Conservation (phyloP, 2,113 vertebrate species). For the Vanacampus margaritifer region DNA sequence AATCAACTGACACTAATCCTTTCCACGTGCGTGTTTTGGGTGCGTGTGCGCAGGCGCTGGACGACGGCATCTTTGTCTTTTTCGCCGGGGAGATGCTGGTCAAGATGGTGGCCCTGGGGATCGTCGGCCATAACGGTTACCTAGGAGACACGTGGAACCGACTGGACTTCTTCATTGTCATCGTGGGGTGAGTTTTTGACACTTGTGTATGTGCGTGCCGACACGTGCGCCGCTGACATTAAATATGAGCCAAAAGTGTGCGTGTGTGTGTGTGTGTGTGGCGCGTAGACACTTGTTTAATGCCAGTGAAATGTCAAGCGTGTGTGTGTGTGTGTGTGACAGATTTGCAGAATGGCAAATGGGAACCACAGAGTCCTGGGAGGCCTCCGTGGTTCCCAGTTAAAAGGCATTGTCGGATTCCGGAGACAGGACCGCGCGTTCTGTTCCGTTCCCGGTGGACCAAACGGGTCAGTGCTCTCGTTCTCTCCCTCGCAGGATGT, state of each 20-base stretch:
- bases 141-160: conserved; percentile 98
- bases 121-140: conserved; percentile 93
- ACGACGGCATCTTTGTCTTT: conserved; percentile 77
- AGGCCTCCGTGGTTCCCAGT: conserved; percentile 53
- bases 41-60: conserved; percentile 48
- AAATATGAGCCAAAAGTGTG: conserved; percentile 65
- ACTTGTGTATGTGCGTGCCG: too few relatives aligned
- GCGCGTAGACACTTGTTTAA: conserved; percentile 72
- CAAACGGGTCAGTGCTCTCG: conserved; percentile 20
- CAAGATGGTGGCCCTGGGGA: conserved; percentile 96
- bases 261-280: conserved; percentile 53
- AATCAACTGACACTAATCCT: conserved; percentile 55
- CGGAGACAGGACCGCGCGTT: conserved; percentile 24
- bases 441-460: conserved; percentile 39
- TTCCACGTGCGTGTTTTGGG: conserved; percentile 15
- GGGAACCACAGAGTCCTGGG: conserved; percentile 39
- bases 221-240: conserved; percentile 57
- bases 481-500: conserved; percentile 77
- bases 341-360: conserved; percentile 61
- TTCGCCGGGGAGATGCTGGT: conserved; percentile 98
- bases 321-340: conserved; percentile 49
- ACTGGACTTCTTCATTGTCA: conserved; percentile 97
- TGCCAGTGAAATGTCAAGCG: conserved; percentile 77
- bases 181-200: conserved; percentile 84
- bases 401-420: conserved; percentile 48